Evolutionary conservation across 2,113 vertebrate genomes (phyloP), one percentile per base, ranked within the genome.

Genomic region (Melanostigma gelatinosum): DNA sequence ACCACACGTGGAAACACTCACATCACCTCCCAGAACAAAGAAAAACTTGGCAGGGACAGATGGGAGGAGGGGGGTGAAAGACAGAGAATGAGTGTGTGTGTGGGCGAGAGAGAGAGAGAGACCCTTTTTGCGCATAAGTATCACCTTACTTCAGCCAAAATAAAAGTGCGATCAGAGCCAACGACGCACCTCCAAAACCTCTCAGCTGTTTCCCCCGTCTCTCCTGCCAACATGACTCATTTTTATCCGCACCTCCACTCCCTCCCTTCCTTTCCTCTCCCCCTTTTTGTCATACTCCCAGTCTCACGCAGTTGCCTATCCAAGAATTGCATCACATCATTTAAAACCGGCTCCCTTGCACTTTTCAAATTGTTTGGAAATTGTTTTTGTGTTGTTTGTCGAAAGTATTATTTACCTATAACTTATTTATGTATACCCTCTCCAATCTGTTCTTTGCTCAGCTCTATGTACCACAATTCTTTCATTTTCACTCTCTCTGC

Each of bases 191-290:
- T 92, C 88, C 85, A 92, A 91, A 82, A 85, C 83, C 82, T 91
- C 91, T 94, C 93, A 93, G 93, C 93, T 95, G 94, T 94, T 95
- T 93, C 90, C 90, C 87, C 73, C 77, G 48, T 74, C 73, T 67
- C 78, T 86, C 65, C 80, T 89, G 92, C 92, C 88, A 93, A 87
- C 88, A 88, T 92, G 84, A 91, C 88, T 91, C 82, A 89, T 82
- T 89, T 87, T 87, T 78, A 60, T 71, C 54, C 54, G 1, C 73
- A 69, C 81, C 77, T 71, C 78, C 65, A 63, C 66, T 57, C 68
- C 63, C 46, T 32, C 71, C 55, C 58, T 20, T 40, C 13, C 48
- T 29, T 55, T 15, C 22, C 65, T 69, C 52, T 50, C 57, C 18
- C 67, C 46, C 24, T 66, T 78, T 85, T 34, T 75, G 40, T 78